Evolutionary conservation across 2,797 vertebrate species (phyloP).

Genomic region (Arrhamphus sclerolepis): DNA sequence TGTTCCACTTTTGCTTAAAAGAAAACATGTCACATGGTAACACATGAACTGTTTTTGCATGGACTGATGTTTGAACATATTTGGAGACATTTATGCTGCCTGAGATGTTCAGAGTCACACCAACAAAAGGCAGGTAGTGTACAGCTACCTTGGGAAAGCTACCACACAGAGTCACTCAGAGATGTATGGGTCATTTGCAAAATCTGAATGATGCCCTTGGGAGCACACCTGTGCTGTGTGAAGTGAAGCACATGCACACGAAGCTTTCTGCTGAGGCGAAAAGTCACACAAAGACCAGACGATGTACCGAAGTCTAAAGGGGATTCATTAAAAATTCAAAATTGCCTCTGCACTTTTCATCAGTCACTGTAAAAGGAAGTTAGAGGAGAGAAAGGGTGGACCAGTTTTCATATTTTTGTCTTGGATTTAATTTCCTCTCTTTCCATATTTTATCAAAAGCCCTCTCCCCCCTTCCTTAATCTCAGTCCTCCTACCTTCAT

Average conservation of each 20-base stretch:
- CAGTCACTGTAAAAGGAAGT: constrained; percentile 58
- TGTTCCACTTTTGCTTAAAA: too few relatives aligned
- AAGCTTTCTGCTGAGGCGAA: constrained; percentile 29
- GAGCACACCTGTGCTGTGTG: constrained; percentile 43
- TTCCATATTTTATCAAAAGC: constrained; percentile 77
- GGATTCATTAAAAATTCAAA: constrained; percentile 72
- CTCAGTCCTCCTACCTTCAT: constrained; percentile 23
- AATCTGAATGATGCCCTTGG: constrained; percentile 39
- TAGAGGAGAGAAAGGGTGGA: constrained; percentile 6
- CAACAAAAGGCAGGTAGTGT: not conserved
- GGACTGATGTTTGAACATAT: too few relatives aligned
- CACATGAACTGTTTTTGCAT: too few relatives aligned
- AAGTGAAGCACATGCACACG: constrained; percentile 47
- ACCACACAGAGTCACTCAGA: constrained; percentile 18
- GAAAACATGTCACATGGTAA: too few relatives aligned
- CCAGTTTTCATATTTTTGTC: constrained; percentile 75
- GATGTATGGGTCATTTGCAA: constrained; percentile 33
- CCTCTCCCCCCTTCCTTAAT: constrained; percentile 36
- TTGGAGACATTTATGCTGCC: too few relatives aligned
- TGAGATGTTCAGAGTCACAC: constrained; percentile 1
- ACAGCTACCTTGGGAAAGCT: constrained; percentile 1
- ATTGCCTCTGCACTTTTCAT: constrained; percentile 61
- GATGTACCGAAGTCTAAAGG: constrained; percentile 31
- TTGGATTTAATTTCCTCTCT: constrained; percentile 79
- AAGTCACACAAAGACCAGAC: constrained; percentile 35